Evolutionary conservation across 2,888 invertebrate species (phyloP), one percentile per base, ranked within the genome.

Genomic region (Latrodectus hesperus): DNA sequence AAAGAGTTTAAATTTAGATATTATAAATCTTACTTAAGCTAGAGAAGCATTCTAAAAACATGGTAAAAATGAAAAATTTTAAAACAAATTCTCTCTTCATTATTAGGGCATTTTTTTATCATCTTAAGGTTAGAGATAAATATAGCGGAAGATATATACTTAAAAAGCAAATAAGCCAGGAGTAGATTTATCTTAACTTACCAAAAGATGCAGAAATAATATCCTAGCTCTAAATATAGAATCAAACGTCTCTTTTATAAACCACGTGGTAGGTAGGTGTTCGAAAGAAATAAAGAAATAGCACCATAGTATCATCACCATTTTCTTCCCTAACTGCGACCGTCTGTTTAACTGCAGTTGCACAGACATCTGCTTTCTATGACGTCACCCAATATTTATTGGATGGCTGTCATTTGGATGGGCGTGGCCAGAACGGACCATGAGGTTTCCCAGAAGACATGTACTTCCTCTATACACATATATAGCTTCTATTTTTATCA

Each of bases 301-400:
- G 22, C 14, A 22, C n/a, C 80, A 64, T 16, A 72, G 55, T 73
- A 38, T 52, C 68, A 65, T 65, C 77, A 71, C 64, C 67, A 87
- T 76, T 85, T 85, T 85, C 75, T 60, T 16, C 68, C 4, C 26
- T 60, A 79, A 85, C 85, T 85, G 79, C 76, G 64, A 49, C 77
- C 70, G 72, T 74, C 79, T 79, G 74, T 81, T 75, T 22, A 77
- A 72, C 72, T 60, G 71, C 85, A 84, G 70, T 80, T 85, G 49
- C 86, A 60, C 65, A 72, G 86, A 87, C 86, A 87, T 87, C 86
- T 87, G 81, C 81, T 87, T 77, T 81, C 55, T 81, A 60, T 87
- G 81, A 87, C 86, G 86, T 87, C 86, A 87, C 38, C 81, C 26
- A 72, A 71, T 67, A 87, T 87, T 87, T 87, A 87, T 87, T 87